Evolutionary conservation across 2,113 vertebrate genomes (phyloP).

Genomic region (Acrocephalus kingi): DNA sequence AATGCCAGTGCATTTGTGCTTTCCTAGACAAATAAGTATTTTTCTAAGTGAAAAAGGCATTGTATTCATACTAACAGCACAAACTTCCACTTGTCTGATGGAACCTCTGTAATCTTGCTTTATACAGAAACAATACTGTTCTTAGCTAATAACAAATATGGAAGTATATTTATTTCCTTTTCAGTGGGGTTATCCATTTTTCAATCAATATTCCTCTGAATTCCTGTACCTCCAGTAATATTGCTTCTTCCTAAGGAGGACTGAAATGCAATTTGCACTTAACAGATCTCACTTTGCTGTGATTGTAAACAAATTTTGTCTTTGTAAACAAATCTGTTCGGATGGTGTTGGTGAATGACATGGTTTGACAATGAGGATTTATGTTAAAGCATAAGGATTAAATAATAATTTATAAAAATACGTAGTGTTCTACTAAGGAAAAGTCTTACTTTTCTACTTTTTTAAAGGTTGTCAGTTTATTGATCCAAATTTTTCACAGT

Average conservation of each 20-base stretch:
- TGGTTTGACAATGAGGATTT: not conserved
- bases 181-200: not conserved
- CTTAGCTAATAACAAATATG: not conserved
- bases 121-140: not conserved
- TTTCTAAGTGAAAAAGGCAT: not conserved
- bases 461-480: not conserved
- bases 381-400: not conserved
- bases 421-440: not conserved
- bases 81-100: not conserved
- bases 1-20: not conserved
- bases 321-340: not conserved
- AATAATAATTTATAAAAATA: not conserved
- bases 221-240: not conserved
- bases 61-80: not conserved
- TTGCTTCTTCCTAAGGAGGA: not conserved
- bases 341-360: not conserved
- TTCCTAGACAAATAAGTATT: not conserved
- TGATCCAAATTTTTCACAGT: not conserved
- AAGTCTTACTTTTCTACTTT: not conserved
- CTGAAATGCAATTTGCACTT: not conserved
- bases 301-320: too few relatives aligned
- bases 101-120: not conserved
- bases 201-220: not conserved
- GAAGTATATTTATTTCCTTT: not conserved
- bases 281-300: not conserved